A percentile compares a stretch with the other conserved stretches of the same genome.
phyloP scores from a whole-genome alignment of 1,140 invertebrate genomes.

The Linepithema humile region DNA sequence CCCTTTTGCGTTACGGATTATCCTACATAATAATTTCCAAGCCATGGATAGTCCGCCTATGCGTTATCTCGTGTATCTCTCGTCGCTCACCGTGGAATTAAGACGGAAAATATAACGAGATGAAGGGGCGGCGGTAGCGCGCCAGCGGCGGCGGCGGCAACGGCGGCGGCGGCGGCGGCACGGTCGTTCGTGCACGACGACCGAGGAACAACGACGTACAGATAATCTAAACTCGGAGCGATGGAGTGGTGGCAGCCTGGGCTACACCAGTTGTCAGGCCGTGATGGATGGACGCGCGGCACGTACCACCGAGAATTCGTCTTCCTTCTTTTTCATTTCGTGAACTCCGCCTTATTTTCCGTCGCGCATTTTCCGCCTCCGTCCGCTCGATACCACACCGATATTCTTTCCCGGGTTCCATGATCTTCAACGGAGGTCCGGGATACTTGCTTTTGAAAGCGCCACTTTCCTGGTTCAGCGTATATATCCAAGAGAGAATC shows the following conservation, averaged over 20 bases:
- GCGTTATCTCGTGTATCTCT: conserved; percentile 32
- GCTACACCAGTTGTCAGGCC: conserved; percentile 69
- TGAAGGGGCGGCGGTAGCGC: no score
- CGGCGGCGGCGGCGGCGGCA: neutral
- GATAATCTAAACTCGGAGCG: conserved; percentile 74
- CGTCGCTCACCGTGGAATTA: conserved; percentile 50
- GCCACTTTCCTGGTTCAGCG: neutral
- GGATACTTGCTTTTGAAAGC: neutral
- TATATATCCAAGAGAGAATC: neutral
- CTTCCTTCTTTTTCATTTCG: conserved; percentile 58
- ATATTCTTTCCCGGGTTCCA: neutral
- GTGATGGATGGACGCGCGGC: conserved; percentile 73
- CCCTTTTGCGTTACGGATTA: conserved; percentile 15
- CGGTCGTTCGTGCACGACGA: conserved; percentile 48
- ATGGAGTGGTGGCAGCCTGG: conserved; percentile 74
- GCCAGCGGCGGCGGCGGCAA: conserved; percentile 3
- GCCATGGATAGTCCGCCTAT: conserved; percentile 27
- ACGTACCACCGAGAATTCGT: conserved; percentile 68
- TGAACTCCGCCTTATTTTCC: conserved; percentile 61
- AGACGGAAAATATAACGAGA: conserved; percentile 59
- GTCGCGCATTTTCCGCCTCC: conserved; percentile 33
- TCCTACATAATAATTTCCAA: conserved; percentile 49
- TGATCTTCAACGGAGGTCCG: neutral
- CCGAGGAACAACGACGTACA: conserved; percentile 57
- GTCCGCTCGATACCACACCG: conserved; percentile 29